phyloP scores from a whole-genome alignment of 2,888 invertebrate genomes.

The Drosophila merina region DNA sequence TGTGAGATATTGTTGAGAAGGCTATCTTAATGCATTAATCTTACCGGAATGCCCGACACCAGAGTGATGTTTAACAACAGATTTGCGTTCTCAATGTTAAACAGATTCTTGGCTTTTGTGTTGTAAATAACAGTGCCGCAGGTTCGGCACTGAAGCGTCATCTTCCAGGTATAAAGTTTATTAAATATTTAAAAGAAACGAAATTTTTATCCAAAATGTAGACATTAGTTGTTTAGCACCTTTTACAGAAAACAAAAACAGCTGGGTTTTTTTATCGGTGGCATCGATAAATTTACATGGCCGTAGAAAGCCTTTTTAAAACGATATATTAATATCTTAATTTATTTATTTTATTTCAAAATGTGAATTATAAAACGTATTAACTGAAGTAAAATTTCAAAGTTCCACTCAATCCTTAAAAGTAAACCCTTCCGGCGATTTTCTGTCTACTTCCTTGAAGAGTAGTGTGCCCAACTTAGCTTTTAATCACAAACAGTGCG shows the following conservation, averaged over 20 bases:
- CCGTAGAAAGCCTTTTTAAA: too few species aligned
- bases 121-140: conserved; percentile 57
- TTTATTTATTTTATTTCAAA: not conserved
- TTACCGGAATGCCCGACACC: conserved; percentile 48
- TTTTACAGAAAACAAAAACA: not conserved
- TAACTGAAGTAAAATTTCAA: too few species aligned
- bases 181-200: not conserved
- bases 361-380: too few species aligned
- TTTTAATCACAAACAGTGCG: not conserved
- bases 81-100: conserved; percentile 33
- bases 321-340: not conserved
- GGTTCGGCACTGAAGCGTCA: conserved; percentile 62
- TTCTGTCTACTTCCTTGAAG: not conserved
- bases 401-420: too few species aligned
- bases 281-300: conserved; percentile 6
- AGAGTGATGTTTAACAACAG: conserved; percentile 41
- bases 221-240: conserved; percentile 9
- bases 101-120: conserved; percentile 54
- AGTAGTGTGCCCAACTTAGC: not conserved
- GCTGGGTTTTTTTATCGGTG: conserved; percentile 7
- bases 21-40: not conserved
- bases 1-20: not conserved
- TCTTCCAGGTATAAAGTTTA: conserved; percentile 12
- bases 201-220: not conserved
- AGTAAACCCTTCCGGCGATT: not conserved